phyloP scores from a whole-genome alignment of 2,888 invertebrate genomes.

The Cremastinae sp. region DNA sequence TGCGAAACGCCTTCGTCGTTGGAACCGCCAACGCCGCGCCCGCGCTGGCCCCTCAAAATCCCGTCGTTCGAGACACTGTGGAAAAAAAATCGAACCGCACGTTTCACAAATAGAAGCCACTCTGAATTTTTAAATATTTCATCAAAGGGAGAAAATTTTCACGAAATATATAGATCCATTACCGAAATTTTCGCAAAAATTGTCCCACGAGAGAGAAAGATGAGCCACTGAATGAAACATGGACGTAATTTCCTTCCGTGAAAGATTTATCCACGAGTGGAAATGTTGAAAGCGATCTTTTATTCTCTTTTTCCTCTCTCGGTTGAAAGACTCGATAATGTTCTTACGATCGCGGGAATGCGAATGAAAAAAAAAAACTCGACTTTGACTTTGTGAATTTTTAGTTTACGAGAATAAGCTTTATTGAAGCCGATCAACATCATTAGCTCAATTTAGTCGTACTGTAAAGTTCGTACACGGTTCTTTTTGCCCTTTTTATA shows the following conservation, averaged over 20 bases:
- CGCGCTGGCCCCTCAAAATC: constrained; percentile 35
- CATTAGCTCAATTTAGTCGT: constrained; percentile 37
- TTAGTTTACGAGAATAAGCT: constrained; percentile 19
- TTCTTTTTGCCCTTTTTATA: constrained; percentile 38
- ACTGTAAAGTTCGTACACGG: constrained; percentile 42
- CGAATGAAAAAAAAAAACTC: background rate
- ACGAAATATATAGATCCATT: background rate
- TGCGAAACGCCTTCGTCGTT: constrained; percentile 42
- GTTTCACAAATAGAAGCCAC: constrained; percentile 3
- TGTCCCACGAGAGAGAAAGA: no score
- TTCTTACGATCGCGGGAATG: background rate
- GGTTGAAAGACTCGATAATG: background rate
- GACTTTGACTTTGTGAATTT: background rate
- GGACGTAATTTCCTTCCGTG: no score
- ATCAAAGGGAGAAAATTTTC: background rate
- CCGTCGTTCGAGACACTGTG: constrained; percentile 35
- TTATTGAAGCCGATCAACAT: constrained; percentile 21
- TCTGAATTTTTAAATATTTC: background rate
- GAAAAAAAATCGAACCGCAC: constrained; percentile 13
- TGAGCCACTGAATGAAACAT: no score
- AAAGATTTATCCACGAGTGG: no score
- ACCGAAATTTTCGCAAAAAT: no score
- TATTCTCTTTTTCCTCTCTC: no score
- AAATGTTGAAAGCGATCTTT: no score
- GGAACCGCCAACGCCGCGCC: constrained; percentile 57